Evolutionary conservation across 2,113 vertebrate genomes (phyloP).

Genomic region (Dicerorhinus sumatrensis): DNA sequence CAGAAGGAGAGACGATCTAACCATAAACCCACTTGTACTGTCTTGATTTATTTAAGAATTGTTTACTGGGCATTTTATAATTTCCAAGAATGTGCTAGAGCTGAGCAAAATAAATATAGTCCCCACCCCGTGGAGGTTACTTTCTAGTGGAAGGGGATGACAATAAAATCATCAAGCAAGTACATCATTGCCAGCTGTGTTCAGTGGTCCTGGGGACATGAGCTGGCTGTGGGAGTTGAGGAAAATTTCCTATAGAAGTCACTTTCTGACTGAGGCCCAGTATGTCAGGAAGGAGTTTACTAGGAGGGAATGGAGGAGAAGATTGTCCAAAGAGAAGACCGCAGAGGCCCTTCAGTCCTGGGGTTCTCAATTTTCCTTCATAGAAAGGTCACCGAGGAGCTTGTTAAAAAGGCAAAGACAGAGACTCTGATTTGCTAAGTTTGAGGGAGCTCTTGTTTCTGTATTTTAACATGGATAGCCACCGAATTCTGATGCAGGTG

Average conservation of each 20-base stretch:
- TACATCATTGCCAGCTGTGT: neutral
- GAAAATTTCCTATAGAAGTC: neutral
- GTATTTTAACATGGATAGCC: neutral
- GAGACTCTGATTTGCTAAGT: neutral
- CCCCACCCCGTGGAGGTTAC: neutral
- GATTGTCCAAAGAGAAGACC: neutral
- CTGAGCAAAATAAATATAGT: neutral
- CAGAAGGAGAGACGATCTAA: neutral
- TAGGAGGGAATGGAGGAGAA: neutral
- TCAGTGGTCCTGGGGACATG: rapidly evolving
- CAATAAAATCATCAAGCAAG: neutral
- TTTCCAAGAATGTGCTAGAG: neutral
- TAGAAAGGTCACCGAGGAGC: neutral
- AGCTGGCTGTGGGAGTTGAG: rapidly evolving
- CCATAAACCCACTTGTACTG: neutral
- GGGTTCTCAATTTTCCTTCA: neutral
- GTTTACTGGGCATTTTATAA: neutral
- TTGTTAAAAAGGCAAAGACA: neutral
- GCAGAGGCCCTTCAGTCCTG: neutral
- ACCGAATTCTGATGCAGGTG: neutral
- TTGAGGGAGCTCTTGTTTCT: neutral
- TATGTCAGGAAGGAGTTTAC: neutral
- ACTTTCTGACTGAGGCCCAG: neutral
- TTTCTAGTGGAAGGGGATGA: neutral
- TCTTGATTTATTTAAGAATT: conserved; percentile 17